phyloP scores from a whole-genome alignment of 2,113 vertebrate species.

The Eurypyga helias region DNA sequence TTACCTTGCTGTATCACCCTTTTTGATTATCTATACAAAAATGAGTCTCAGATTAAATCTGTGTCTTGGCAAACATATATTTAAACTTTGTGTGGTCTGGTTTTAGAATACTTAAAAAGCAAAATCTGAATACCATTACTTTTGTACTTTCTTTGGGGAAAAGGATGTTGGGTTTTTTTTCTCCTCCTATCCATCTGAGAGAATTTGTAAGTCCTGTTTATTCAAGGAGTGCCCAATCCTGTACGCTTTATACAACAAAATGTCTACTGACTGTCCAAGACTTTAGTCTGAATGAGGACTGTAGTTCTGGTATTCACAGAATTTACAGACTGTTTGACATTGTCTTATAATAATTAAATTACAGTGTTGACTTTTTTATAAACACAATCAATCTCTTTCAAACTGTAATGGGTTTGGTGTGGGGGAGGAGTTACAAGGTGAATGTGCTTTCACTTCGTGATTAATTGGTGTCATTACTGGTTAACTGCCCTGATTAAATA shows the following conservation, averaged over 20 bases:
- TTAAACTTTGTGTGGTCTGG: not conserved
- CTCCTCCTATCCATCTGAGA: not conserved
- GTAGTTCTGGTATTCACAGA: not conserved
- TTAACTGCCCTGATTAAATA: constrained; percentile 65
- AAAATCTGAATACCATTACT: not conserved
- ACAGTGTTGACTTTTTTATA: constrained; percentile 12
- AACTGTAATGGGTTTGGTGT: constrained; percentile 48
- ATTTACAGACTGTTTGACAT: constrained; percentile 58
- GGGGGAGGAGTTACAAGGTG: constrained; percentile 56
- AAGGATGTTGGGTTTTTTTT: not conserved
- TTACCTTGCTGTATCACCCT: not conserved
- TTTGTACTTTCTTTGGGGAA: not conserved
- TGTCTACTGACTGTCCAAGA: not conserved
- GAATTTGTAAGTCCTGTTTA: not conserved
- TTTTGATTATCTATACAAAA: not conserved
- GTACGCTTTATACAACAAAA: not conserved
- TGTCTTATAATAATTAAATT: constrained; percentile 66
- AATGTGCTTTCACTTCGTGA: constrained; percentile 66
- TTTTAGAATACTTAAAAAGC: not conserved
- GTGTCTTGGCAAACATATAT: not conserved
- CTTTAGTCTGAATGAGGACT: not conserved
- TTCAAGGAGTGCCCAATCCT: not conserved
- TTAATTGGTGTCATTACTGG: constrained; percentile 74
- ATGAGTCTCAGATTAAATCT: not conserved
- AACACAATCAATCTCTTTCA: constrained; percentile 68